Conservation (phyloP, 37 sponge, comb jelly and placozoan genomes). For the Oscarella lobularis region DNA sequence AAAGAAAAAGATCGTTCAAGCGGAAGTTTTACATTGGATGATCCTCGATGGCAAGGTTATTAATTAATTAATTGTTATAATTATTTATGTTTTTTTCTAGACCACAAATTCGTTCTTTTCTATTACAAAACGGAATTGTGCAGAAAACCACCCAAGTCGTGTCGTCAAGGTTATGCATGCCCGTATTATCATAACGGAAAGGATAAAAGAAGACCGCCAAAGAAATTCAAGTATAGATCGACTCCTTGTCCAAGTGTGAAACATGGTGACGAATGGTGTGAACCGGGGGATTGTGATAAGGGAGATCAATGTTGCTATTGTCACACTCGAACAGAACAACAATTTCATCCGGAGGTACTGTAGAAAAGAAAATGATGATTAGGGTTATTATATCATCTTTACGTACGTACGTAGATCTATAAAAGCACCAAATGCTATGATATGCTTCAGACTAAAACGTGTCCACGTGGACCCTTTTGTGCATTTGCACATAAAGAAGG, state of each 20-base stretch:
- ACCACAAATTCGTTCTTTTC: slow-evolving; percentile 87
- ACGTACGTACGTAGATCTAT: slow-evolving; percentile 63
- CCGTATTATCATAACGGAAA: slow-evolving; percentile 94
- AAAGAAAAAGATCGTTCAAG: too few relatives aligned
- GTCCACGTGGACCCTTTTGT: slow-evolving; percentile 97
- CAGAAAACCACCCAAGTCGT: slow-evolving; percentile 79
- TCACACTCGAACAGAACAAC: slow-evolving; percentile 96
- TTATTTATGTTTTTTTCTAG: slow-evolving; percentile 23
- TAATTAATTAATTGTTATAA: background rate
- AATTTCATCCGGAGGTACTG: slow-evolving; percentile 96
- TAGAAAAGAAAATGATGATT: background rate
- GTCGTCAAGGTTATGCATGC: slow-evolving; percentile 97
- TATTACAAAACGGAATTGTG: slow-evolving; percentile 95
- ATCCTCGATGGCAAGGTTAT: slow-evolving; percentile 82
- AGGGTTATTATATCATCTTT: background rate
- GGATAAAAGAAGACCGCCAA: slow-evolving; percentile 85
- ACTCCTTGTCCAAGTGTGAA: slow-evolving; percentile 97
- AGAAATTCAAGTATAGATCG: slow-evolving; percentile 79
- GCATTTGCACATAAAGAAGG: slow-evolving; percentile 96
- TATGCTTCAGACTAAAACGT: slow-evolving; percentile 84
- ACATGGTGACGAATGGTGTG: slow-evolving; percentile 95
- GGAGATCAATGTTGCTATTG: slow-evolving; percentile 81
- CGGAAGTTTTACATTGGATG: too few relatives aligned
- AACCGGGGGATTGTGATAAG: slow-evolving; percentile 78
- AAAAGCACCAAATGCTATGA: slow-evolving; percentile 97